A percentile compares a stretch with the other conserved stretches of the same genome.
Conservation (phyloP, 2,797 vertebrate species). For the Hapalemur alaotrensis region DNA sequence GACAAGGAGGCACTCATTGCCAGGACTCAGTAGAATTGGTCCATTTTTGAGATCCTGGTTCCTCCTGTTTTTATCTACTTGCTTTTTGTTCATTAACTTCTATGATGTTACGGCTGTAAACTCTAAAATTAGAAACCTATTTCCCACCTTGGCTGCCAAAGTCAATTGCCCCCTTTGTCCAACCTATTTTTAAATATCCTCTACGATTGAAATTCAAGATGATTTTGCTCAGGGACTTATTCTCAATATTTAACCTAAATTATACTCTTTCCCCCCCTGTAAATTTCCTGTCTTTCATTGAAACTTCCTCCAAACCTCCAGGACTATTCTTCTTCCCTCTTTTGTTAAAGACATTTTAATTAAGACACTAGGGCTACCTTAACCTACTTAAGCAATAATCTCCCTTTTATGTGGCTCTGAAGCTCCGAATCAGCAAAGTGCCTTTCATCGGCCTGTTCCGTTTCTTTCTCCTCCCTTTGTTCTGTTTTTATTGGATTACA, state of each 20-base stretch:
- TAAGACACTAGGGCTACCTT: slow-evolving; percentile 50
- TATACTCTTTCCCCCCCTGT: neutral
- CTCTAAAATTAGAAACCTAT: slow-evolving; percentile 43
- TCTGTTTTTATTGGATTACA: slow-evolving; percentile 34
- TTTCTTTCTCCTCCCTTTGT: slow-evolving; percentile 52
- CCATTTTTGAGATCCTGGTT: neutral
- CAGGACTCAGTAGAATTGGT: neutral
- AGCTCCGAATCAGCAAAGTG: neutral
- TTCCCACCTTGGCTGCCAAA: neutral
- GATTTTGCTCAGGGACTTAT: neutral
- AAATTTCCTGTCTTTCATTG: neutral
- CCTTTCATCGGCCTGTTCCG: neutral
- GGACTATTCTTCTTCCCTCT: neutral
- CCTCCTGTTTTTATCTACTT: neutral
- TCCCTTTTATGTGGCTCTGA: slow-evolving; percentile 29
- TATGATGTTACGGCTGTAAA: neutral
- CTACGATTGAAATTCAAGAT: neutral
- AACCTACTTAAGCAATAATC: slow-evolving; percentile 32
- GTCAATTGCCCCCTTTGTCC: neutral
- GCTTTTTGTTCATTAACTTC: neutral
- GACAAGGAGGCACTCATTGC: neutral
- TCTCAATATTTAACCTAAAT: slow-evolving; percentile 42
- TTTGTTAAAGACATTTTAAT: slow-evolving; percentile 64
- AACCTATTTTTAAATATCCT: neutral
- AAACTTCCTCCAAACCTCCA: neutral